Percentiles rank a stretch among this genome's conserved stretches.
phyloP scores from a whole-genome alignment of 64 coral and sea anemone species.

The Exaiptasia diaphana region DNA sequence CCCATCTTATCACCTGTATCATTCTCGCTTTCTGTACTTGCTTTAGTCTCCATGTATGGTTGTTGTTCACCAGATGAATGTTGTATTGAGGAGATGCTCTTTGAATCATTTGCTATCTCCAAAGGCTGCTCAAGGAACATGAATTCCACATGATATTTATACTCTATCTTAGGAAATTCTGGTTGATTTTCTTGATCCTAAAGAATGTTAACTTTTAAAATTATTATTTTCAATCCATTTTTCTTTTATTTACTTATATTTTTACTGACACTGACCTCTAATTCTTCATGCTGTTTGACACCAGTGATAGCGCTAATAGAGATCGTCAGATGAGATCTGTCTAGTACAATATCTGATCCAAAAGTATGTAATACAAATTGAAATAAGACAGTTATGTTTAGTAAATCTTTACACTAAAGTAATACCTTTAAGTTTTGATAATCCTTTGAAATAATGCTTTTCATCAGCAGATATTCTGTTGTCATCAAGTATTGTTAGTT shows the following conservation, averaged over 20 bases:
- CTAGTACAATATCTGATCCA: constrained; percentile 51
- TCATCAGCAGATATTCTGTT: constrained; percentile 90
- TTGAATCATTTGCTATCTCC: too few relatives aligned
- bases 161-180: constrained; percentile 79
- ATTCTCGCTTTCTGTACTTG: too few relatives aligned
- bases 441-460: constrained; percentile 88
- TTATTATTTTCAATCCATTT: neutral
- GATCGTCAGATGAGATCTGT: constrained; percentile 39
- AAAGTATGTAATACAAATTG: neutral
- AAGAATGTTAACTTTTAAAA: too few relatives aligned
- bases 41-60: too few relatives aligned
- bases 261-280: constrained; percentile 55
- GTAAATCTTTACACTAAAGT: neutral
- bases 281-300: constrained; percentile 51
- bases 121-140: constrained; percentile 40
- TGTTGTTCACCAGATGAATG: too few relatives aligned
- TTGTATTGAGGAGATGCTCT: too few relatives aligned
- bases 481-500: constrained; percentile 90
- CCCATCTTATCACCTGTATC: too few relatives aligned
- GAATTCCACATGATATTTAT: constrained; percentile 91
- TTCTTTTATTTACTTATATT: neutral
- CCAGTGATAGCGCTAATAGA: constrained; percentile 33
- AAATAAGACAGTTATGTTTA: neutral
- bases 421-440: constrained; percentile 88
- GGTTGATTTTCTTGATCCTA: constrained; percentile 67